A percentile compares a stretch with the other conserved stretches of the same genome.
These are phyloP conservation scores for Teleogryllus oceanicus DNA, from an alignment of 2,888 invertebrate species.

Conservation along the genomic window DNA sequence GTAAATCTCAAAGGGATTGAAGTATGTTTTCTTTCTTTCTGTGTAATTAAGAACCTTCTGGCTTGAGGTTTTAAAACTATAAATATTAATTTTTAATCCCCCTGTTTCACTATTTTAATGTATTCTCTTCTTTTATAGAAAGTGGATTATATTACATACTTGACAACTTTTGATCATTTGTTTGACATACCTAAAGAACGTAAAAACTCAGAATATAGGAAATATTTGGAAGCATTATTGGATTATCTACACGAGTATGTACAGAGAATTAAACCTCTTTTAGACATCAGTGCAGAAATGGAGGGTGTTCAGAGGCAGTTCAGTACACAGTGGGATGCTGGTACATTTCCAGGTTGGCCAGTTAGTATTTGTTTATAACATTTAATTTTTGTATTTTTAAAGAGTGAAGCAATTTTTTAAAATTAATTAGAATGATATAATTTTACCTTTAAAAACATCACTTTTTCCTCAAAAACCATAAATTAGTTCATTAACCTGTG, in stretches of 20 bases:
- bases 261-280: constrained; percentile 77
- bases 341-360: constrained; percentile 92
- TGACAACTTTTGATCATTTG: constrained; percentile 90
- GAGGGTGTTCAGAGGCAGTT: constrained; percentile 76
- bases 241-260: constrained; percentile 84
- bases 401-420: no score
- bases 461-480: no score
- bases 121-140: constrained; percentile 52
- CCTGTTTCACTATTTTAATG: constrained; percentile 3
- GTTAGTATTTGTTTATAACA: constrained; percentile 48
- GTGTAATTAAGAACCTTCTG: neutral
- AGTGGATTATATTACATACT: constrained; percentile 93
- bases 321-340: constrained; percentile 80
- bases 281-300: constrained; percentile 76
- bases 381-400: no score
- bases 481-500: no score
- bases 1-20: constrained; percentile 96
- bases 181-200: constrained; percentile 91
- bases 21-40: constrained; percentile 49
- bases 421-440: no score
- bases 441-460: no score
- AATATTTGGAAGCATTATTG: constrained; percentile 77
- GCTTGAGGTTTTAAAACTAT: no score
- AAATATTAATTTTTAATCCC: neutral
- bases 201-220: constrained; percentile 81